Evolutionary conservation across 2,113 vertebrate genomes (phyloP), one percentile per base, ranked within the genome.

Genomic region (Pelodiscus sinensis): DNA sequence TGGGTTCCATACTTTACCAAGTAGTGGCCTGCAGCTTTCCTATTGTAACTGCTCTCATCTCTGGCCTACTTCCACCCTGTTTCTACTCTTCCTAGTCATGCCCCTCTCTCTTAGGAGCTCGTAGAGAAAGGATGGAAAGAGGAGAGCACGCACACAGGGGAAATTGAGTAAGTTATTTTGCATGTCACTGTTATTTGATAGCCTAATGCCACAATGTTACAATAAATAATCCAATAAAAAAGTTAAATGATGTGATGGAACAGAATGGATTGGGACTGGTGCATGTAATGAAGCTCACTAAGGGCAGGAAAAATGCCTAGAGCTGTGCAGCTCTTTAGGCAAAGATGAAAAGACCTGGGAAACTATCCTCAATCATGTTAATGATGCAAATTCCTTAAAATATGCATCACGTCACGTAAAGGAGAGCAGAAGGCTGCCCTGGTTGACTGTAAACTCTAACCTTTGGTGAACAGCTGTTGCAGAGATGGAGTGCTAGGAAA

Each of bases 331-430:
- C 80, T 22, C 18, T 71, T 60, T 16, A 8, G 54, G 80, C 35
- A 68, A n/a, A 81, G 71, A 90, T 9, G 16, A 77, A 86, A 80
- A 81, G 38, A 88, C 31, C 3, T 12, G 56, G 81, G 82, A 92
- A 93, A 44, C 60, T 62, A 56, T 73, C 88, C 56, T 29, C 81
- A 54, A 31, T 22, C 86, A 25, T 92, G 86, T 68, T 91, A 94
- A 24, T 81, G 81, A 92, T 38, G 12, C 0, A 10, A 82, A 81
- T 78, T 94, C 54, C 83, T 44, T 95, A 85, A 96, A 96, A 96
- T 78, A 92, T 86, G 55, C 88, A 94, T 96, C 88, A 86, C 91
- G 62, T 29, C 55, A 21, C 93, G 81, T 52, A 56, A 4, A 3
- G 13, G 57, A 58, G 60, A 56, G 38, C 82, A n/a, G 52, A 86